Evolutionary conservation across 2,113 vertebrate species (phyloP).

Genomic region (Hemicordylus capensis): DNA sequence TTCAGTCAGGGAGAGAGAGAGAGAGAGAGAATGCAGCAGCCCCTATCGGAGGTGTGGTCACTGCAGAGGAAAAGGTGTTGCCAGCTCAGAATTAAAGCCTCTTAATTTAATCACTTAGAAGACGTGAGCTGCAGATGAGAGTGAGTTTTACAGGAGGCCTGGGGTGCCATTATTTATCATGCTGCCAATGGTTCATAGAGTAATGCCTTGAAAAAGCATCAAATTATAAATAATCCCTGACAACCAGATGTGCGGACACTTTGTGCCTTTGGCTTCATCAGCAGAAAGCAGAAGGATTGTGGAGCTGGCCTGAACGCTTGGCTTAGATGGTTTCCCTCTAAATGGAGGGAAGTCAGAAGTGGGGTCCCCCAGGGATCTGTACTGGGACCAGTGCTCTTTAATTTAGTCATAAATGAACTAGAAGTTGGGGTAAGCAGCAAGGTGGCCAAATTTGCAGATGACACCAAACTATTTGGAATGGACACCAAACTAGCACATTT

Average conservation of each 20-base stretch:
- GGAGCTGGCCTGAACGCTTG: background rate
- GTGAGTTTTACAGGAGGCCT: background rate
- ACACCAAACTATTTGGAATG: no score
- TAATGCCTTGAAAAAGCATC: background rate
- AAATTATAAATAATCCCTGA: slow-evolving; percentile 28
- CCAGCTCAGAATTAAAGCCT: slow-evolving; percentile 6
- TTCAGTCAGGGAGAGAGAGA: background rate
- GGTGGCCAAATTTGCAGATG: no score
- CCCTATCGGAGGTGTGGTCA: background rate
- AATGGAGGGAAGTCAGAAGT: background rate
- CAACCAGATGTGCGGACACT: background rate
- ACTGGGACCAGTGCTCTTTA: no score
- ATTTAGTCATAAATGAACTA: no score
- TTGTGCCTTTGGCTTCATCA: background rate
- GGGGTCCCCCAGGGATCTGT: background rate
- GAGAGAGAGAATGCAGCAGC: background rate
- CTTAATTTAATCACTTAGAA: slow-evolving; percentile 20
- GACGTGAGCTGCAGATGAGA: background rate
- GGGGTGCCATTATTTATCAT: background rate
- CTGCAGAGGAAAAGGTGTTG: slow-evolving; percentile 8
- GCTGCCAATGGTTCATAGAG: background rate
- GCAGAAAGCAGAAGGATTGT: background rate
- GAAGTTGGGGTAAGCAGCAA: no score
- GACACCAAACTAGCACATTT: no score
- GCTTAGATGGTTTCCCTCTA: background rate